phyloP scores from a whole-genome alignment of 2,113 vertebrate genomes.

The Cygnus buccinator region DNA sequence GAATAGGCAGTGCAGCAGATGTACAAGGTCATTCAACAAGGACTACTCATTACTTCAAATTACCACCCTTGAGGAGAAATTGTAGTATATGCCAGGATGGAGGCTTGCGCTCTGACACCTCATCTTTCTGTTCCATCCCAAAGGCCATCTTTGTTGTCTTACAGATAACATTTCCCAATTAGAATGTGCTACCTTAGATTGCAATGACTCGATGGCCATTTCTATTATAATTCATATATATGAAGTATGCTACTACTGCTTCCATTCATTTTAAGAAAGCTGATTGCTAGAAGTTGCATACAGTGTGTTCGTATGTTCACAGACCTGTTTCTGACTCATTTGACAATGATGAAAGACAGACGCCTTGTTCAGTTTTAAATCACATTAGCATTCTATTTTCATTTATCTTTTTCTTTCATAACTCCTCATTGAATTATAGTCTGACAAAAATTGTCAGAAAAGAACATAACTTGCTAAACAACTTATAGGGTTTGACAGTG shows the following conservation, averaged over 20 bases:
- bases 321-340: conserved; percentile 31
- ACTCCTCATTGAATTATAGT: background rate
- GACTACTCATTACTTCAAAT: conserved; percentile 74
- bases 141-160: conserved; percentile 59
- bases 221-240: background rate
- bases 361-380: conserved; percentile 16
- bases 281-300: background rate
- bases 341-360: conserved; percentile 24
- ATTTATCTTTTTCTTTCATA: conserved; percentile 8
- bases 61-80: conserved; percentile 67
- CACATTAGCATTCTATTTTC: background rate
- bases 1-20: conserved; percentile 65
- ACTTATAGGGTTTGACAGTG: background rate
- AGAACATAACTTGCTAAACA: background rate
- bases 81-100: conserved; percentile 17
- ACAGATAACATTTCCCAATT: conserved; percentile 38
- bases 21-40: conserved; percentile 70
- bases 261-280: background rate
- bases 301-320: background rate
- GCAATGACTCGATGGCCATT: background rate
- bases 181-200: conserved; percentile 47
- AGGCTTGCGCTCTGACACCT: conserved; percentile 51
- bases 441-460: background rate
- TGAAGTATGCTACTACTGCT: background rate
- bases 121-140: conserved; percentile 65